Percentiles rank a stretch among this genome's conserved stretches.
Conservation (phyloP, 2,888 invertebrate species). For the Harpalus rufipes region DNA sequence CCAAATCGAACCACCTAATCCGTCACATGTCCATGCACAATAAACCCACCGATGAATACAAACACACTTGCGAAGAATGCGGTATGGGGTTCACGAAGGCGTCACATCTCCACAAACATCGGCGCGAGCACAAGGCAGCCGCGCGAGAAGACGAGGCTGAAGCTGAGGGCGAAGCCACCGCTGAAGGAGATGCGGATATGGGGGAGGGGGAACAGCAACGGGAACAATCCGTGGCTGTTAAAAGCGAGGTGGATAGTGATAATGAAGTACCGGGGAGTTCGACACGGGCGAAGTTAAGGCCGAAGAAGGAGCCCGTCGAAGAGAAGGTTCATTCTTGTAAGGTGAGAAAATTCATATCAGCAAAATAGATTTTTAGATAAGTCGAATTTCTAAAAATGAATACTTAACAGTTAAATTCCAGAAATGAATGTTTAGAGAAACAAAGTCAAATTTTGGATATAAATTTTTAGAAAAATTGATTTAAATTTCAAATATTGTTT, state of each 20-base stretch:
- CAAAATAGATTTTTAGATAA: no score
- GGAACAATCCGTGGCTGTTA: constrained; percentile 20
- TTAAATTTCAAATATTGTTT: no score
- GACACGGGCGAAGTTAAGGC: constrained; percentile 56
- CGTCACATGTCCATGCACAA: constrained; percentile 74
- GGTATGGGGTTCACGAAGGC: constrained; percentile 71
- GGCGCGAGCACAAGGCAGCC: constrained; percentile 70
- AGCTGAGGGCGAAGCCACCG: constrained; percentile 16
- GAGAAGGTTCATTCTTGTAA: constrained; percentile 70
- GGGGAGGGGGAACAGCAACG: not conserved
- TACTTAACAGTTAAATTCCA: no score
- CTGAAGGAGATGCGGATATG: constrained; percentile 29
- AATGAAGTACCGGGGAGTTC: constrained; percentile 61
- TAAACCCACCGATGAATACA: constrained; percentile 69
- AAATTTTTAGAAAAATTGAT: no score
- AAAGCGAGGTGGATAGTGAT: constrained; percentile 69
- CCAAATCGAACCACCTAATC: constrained; percentile 74
- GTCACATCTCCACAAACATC: constrained; percentile 71
- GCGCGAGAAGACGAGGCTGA: constrained; percentile 55
- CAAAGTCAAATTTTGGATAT: no score
- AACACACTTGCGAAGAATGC: constrained; percentile 71
- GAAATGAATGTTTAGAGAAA: no score
- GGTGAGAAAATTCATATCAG: no score
- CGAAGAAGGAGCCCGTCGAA: constrained; percentile 56
- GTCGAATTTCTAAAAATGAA: no score